Conservation (phyloP, 2,797 vertebrate genomes). For the Silurus lanzhouensis region DNA sequence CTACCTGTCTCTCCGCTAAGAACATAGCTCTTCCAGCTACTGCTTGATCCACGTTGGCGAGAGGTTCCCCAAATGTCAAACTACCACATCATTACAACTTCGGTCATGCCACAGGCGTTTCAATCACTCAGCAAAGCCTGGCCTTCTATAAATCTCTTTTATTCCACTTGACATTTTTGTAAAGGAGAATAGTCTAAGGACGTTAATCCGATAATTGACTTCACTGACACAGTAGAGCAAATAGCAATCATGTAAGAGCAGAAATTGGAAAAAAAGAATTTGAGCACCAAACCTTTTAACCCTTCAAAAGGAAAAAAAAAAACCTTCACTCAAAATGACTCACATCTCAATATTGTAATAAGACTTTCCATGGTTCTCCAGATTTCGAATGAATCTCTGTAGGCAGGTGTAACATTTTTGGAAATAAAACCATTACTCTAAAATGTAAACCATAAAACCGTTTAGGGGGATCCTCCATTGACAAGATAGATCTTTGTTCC, state of each 20-base stretch:
- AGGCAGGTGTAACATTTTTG: neutral
- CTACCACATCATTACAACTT: slow-evolving; percentile 31
- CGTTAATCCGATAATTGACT: slow-evolving; percentile 12
- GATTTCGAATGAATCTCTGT: neutral
- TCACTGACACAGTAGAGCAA: slow-evolving; percentile 19
- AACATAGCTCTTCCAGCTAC: neutral
- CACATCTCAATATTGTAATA: neutral
- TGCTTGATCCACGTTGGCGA: neutral
- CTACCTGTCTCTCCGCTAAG: neutral
- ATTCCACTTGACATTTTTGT: slow-evolving; percentile 34
- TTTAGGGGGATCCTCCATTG: too few species aligned
- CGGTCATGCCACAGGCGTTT: neutral
- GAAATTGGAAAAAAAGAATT: neutral
- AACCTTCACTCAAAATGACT: neutral
- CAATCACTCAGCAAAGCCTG: neutral
- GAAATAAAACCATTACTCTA: neutral
- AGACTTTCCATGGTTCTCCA: neutral
- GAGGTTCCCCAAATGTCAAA: slow-evolving; percentile 24
- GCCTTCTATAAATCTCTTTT: slow-evolving; percentile 21
- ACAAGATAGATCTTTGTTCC: too few species aligned
- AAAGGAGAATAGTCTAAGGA: neutral
- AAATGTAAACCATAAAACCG: neutral
- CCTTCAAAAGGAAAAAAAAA: neutral
- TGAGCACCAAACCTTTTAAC: neutral
- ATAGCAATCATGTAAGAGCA: slow-evolving; percentile 10